Conservation (phyloP, 2,797 vertebrate species). For the Betta splendens region DNA sequence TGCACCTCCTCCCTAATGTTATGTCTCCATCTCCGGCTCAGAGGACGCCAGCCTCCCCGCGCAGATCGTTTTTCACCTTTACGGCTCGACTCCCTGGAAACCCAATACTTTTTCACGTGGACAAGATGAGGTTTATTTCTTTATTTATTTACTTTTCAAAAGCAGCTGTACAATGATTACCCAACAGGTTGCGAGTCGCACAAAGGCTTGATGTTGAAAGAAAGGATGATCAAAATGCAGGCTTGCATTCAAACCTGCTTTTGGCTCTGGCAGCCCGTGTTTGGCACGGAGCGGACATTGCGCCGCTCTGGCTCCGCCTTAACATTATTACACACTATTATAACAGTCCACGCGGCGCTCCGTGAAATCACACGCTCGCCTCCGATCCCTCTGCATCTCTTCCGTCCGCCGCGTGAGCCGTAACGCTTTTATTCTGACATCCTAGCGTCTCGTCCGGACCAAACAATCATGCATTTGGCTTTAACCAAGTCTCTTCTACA, state of each 20-base stretch:
- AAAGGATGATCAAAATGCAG: conserved; percentile 53
- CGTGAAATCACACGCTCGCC: conserved; percentile 17
- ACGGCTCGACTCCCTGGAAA: conserved; percentile 39
- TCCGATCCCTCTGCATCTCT: conserved; percentile 19
- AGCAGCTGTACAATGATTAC: conserved; percentile 48
- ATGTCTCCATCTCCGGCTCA: conserved; percentile 76
- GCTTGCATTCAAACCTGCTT: conserved; percentile 48
- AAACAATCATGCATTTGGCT: conserved; percentile 11
- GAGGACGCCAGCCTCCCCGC: conserved; percentile 50
- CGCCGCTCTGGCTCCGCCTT: conserved; percentile 20
- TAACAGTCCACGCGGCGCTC: conserved; percentile 34
- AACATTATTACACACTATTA: conserved; percentile 41
- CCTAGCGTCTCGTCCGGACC: conserved; percentile 7
- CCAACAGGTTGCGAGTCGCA: conserved; percentile 34
- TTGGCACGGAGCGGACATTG: conserved; percentile 38
- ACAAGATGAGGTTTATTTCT: conserved; percentile 31
- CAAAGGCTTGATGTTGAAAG: conserved; percentile 44
- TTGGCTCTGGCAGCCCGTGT: conserved; percentile 47
- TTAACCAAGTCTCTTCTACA: conserved; percentile 29
- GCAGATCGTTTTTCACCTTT: conserved; percentile 61
- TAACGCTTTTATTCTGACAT: conserved; percentile 6
- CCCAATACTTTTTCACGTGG: conserved; percentile 48
- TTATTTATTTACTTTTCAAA: conserved; percentile 31
- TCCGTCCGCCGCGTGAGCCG: not conserved
- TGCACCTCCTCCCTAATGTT: conserved; percentile 58